Evolutionary conservation across 35 echinoderm and acorn worm species (phyloP).

Genomic region (Lytechinus variegatus): DNA sequence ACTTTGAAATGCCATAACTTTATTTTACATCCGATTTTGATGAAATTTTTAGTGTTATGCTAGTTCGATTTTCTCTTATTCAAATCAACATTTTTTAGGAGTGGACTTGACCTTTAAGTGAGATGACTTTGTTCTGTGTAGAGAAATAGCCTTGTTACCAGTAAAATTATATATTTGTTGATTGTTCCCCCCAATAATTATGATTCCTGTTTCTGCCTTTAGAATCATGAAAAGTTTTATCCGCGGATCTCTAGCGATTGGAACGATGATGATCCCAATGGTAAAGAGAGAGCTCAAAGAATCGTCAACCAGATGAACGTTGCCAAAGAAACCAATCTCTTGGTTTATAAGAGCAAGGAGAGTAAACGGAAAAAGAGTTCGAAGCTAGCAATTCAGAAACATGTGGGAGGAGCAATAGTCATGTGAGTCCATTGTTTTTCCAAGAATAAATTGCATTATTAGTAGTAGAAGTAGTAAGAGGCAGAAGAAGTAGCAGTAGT

Average conservation of each 20-base stretch:
- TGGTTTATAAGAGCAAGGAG: conserved; percentile 84
- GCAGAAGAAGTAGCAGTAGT: no score
- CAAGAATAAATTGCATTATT: no score
- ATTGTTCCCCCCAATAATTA: neutral
- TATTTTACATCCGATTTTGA: no score
- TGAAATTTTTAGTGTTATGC: no score
- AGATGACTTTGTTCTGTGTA: no score
- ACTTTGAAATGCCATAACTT: no score
- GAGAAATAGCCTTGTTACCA: no score
- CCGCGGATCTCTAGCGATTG: conserved; percentile 91
- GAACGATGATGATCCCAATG: conserved; percentile 73
- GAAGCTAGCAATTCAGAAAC: neutral
- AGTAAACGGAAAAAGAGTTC: conserved; percentile 51
- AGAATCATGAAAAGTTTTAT: conserved; percentile 86
- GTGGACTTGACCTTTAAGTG: no score
- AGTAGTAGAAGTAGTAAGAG: no score
- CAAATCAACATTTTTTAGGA: no score
- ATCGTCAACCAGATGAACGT: conserved; percentile 99
- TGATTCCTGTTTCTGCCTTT: neutral
- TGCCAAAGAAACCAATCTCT: conserved; percentile 94
- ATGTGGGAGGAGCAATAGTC: neutral
- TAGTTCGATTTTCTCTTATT: no score
- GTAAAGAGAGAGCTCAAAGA: conserved; percentile 72
- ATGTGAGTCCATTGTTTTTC: neutral
- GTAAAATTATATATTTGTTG: neutral